Conservation (phyloP, 2,797 vertebrate species). For the Myotis pilosus region DNA sequence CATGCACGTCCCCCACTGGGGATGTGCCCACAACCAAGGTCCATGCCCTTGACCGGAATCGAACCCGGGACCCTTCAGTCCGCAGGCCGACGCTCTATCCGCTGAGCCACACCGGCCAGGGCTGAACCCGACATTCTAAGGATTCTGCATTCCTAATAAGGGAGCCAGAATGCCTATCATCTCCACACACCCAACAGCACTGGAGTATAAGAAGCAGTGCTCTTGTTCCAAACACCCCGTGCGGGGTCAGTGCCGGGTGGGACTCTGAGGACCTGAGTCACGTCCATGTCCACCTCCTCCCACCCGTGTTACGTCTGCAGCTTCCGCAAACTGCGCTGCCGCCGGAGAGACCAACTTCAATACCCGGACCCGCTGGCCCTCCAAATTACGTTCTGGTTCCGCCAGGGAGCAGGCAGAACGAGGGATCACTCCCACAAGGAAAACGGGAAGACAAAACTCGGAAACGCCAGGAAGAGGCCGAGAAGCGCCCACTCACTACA, state of each 20-base stretch:
- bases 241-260: neutral
- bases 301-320: neutral
- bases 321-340: neutral
- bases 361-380: neutral
- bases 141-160: neutral
- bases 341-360: neutral
- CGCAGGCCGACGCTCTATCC: too few species aligned
- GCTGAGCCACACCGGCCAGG: too few species aligned
- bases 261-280: neutral
- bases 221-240: neutral
- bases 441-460: neutral
- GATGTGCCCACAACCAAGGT: too few species aligned
- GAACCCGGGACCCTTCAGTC: too few species aligned
- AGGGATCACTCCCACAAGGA: neutral
- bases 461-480: neutral
- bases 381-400: neutral
- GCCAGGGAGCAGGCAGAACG: neutral
- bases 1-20: too few species aligned
- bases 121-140: neutral
- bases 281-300: neutral
- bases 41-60: too few species aligned
- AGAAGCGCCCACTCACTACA: neutral
- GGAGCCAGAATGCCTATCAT: neutral
- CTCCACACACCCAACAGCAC: neutral
- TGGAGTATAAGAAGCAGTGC: neutral